A percentile compares a stretch with the other conserved stretches of the same genome.
Evolutionary conservation across 2,797 vertebrate genomes (phyloP).

Genomic region (Galago senegalensis): DNA sequence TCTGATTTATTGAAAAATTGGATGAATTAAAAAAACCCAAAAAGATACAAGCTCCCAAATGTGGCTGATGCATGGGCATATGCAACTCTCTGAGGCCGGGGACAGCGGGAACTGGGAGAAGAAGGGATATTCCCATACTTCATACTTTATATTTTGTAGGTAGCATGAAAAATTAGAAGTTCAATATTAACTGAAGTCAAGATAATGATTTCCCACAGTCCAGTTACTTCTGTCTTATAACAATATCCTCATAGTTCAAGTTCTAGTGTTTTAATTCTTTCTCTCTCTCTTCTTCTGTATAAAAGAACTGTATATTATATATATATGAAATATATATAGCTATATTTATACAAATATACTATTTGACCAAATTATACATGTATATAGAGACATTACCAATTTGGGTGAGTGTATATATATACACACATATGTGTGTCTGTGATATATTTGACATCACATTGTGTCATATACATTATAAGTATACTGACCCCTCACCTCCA

Average conservation of each 20-base stretch:
- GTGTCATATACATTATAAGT: background rate
- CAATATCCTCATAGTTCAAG: background rate
- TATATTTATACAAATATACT: background rate
- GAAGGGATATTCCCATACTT: background rate
- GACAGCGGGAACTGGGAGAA: background rate
- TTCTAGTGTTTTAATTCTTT: background rate
- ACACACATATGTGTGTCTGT: background rate
- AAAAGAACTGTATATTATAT: background rate
- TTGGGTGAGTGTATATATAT: background rate
- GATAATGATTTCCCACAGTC: background rate
- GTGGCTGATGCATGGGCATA: background rate
- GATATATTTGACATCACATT: background rate
- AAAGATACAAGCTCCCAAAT: background rate
- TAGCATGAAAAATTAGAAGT: background rate
- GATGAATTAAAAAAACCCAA: background rate
- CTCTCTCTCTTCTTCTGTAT: background rate
- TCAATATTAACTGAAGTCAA: background rate
- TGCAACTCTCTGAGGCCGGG: background rate
- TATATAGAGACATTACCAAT: too few relatives aligned
- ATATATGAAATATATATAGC: background rate
- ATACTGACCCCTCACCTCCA: background rate
- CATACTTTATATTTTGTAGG: too few relatives aligned
- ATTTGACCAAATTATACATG: background rate
- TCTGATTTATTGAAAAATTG: background rate
- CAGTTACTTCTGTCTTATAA: background rate